Base-by-base conservation (phyloP, 2,797 vertebrate species). In the Onychomys arenicola region DNA sequence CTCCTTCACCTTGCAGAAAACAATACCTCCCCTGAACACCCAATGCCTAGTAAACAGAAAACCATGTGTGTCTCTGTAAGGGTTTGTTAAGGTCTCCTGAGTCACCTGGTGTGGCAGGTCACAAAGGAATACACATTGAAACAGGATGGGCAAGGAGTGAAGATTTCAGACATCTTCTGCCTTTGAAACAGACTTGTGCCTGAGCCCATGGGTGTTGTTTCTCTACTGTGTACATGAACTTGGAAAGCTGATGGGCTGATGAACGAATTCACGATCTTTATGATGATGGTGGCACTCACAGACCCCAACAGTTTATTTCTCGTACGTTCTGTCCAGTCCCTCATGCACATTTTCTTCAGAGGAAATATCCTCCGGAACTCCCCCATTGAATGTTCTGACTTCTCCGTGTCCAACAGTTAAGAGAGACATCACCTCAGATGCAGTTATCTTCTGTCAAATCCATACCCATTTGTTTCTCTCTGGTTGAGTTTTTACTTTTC, bases 1-100 rank as follows among this genome's bases (percentile, higher is more conserved):
- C 92, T 96, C 95, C 85, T 96, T 97, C 69, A 93, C 95, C 97
- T 95, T 96, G n/a, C 59, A 82, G 78, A 84, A 97, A 90, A 77
- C 75, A 91, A 83, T 63, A 67, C 17, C 13, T 97, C 87, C 49
- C 27, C 49, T 75, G 87, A 96, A 87, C 73, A 85, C 55, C 16
- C n/a, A 37, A 3, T 52, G 59, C 67, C 67, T 25, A 80, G 59
- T 34, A 82, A 89, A 86, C 94, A 63, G 76, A 87, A 97, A 96
- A 65, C 23, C 6, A 14, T 6, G 9, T 73, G 52, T 3, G 0
- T 93, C 67, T 93, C 93, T 85, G 92, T 40, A 25, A 77, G 86
- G 95, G 82, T 59, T 80, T 90, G 78, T 75, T 61, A 83, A 32
- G 14, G 8, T 57, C 86, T n/a, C 40, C 16, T 34, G 59, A 61